These are phyloP conservation scores for Parnassius glacialis DNA, from an alignment of 2,888 invertebrate genomes.

Conservation along the genomic window DNA sequence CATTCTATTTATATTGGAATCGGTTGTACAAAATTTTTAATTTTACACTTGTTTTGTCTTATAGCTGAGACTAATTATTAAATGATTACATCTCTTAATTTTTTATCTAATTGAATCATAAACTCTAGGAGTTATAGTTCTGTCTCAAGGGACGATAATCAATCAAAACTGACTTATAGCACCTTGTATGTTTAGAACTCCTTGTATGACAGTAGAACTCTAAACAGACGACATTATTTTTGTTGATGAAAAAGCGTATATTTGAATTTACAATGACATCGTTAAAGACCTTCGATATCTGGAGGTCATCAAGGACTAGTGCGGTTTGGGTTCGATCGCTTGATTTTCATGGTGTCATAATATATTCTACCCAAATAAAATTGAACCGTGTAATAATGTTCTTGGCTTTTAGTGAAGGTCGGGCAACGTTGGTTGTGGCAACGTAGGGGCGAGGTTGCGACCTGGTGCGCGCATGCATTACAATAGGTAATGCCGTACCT, in stretches of 20 bases:
- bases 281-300: slow-evolving; percentile 7
- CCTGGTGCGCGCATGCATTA: slow-evolving; percentile 68
- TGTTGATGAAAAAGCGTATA: background rate
- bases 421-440: slow-evolving; percentile 42
- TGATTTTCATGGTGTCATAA: background rate
- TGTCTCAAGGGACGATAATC: no score
- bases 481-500: slow-evolving; percentile 67
- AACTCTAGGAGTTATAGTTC: no score
- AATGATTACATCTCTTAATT: no score
- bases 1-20: no score
- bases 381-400: background rate
- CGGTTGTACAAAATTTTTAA: no score
- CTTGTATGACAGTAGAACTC: no score
- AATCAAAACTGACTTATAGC: no score
- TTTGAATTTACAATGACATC: background rate
- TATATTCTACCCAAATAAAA: slow-evolving; percentile 5
- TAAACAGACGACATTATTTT: background rate
- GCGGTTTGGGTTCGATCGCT: background rate
- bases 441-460: slow-evolving; percentile 56
- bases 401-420: slow-evolving; percentile 39
- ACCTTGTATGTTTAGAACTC: no score
- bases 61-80: no score
- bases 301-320: slow-evolving; percentile 7
- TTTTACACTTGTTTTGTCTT: no score
- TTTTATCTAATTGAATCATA: no score